Conservation (phyloP, 2,113 vertebrate species). For the Nematolebias whitei region DNA sequence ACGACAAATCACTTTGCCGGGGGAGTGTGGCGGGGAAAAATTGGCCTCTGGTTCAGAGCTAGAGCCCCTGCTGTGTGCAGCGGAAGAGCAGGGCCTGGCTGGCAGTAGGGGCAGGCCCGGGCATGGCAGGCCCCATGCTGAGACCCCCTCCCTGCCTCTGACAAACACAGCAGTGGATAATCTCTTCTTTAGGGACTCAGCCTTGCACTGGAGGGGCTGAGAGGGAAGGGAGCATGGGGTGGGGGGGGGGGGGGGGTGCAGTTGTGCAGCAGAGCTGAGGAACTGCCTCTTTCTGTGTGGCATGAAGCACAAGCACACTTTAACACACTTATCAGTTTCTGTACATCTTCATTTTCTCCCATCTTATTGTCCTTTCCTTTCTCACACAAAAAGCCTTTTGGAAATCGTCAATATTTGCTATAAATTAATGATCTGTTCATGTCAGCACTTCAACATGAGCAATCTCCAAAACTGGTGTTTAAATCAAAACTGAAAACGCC, state of each 20-base stretch:
- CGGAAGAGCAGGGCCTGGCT: conserved; percentile 77
- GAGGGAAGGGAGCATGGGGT: conserved; percentile 37
- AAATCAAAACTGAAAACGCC: conserved; percentile 21
- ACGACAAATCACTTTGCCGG: conserved; percentile 70
- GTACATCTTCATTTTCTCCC: conserved; percentile 9
- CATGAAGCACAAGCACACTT: conserved; percentile 26
- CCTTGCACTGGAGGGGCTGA: conserved; percentile 72
- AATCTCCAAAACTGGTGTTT: conserved; percentile 30
- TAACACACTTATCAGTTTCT: conserved; percentile 30
- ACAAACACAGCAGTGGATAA: conserved; percentile 82
- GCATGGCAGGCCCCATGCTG: conserved; percentile 77
- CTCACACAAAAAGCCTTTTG: conserved; percentile 12
- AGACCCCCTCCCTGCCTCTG: conserved; percentile 75
- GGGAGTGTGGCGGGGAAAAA: conserved; percentile 65
- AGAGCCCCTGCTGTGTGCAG: conserved; percentile 75
- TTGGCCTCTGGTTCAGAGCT: conserved; percentile 76
- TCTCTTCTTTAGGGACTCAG: conserved; percentile 78
- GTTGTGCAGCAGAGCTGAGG: conserved; percentile 64
- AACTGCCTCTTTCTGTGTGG: conserved; percentile 53
- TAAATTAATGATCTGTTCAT: neutral
- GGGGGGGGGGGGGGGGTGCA: conserved; percentile 8
- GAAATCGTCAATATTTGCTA: conserved; percentile 7
- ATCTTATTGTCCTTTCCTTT: conserved; percentile 15
- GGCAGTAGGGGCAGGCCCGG: conserved; percentile 81
- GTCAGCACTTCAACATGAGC: conserved; percentile 25